Evolutionary conservation across 2,888 invertebrate genomes (phyloP), one percentile per base, ranked within the genome.

Genomic region (Ochropacha duplaris): DNA sequence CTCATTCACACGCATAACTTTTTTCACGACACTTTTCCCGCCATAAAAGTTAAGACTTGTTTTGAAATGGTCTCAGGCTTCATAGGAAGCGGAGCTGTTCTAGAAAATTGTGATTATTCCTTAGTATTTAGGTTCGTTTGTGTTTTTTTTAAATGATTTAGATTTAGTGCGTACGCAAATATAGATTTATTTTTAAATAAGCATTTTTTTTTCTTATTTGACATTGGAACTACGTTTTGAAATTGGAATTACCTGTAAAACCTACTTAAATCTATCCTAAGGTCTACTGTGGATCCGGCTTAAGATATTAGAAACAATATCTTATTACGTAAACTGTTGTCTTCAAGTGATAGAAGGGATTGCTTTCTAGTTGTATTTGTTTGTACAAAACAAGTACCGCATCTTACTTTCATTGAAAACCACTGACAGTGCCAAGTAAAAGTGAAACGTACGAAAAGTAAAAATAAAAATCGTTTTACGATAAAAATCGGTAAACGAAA

Each of bases 21-120:
- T 86, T 86, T 85, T 78, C 74, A 65, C 68, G 77, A 80, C 80
- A 84, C 81, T 88, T 88, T 87, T 88, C 86, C 79, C 80, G 81
- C 82, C 81, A 79, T 86, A 84, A 84, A 83, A 77, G 77, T 74
- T 72, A 71, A 71, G 79, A 82, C 84, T 78, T 74, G 81, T 83
- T 84, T 83, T 75, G 76, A 80, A 86, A 69, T 67, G 64, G 62
- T 58, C 65, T 58, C 63, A 55, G 56, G 65, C 61, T 19, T 24
- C 12, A 49, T 67, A 64, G 69, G 69, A 69, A 66, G 63, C 63
- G 71, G 66, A 66, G 71, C 62, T 65, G 65, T 50, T 56, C 65
- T 68, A 73, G 57, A 73, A 68, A 60, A 68, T 63, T 51, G 54
- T 39, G 49, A 28, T 44, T 9, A 44, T 44, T 9, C 31, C 12